These are phyloP conservation scores for Helicoverpa zea DNA, from an alignment of 1,140 invertebrate genomes.

Conservation along the genomic window DNA sequence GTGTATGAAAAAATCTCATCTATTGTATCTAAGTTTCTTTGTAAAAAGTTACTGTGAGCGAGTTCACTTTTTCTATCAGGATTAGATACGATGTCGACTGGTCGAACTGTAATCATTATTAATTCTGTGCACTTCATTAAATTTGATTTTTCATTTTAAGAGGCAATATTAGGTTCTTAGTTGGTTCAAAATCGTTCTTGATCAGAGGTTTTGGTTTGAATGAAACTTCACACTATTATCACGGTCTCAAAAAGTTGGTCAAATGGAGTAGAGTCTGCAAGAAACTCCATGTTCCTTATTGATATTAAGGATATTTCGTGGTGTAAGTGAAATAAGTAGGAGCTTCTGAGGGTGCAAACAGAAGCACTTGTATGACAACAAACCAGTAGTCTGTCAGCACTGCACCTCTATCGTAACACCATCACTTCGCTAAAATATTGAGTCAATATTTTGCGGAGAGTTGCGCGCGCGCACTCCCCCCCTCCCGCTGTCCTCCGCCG, in stretches of 20 bases:
- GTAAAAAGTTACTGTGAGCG: neutral
- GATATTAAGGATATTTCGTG: no score
- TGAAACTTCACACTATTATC: no score
- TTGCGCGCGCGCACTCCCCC: neutral
- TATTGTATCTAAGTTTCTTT: neutral
- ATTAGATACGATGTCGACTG: no score
- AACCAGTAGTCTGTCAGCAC: neutral
- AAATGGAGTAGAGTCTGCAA: no score
- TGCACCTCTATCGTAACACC: conserved; percentile 13
- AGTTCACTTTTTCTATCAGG: no score
- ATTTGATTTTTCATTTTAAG: no score
- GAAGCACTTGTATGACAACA: neutral
- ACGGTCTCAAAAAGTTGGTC: no score
- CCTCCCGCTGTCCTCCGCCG: neutral
- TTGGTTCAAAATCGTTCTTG: neutral
- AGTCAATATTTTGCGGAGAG: conserved; percentile 21
- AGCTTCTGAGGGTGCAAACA: neutral
- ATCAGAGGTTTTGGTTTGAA: no score
- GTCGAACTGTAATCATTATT: no score
- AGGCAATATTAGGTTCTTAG: neutral
- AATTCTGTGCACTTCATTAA: no score
- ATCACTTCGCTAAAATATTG: conserved; percentile 3
- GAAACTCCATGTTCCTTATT: no score
- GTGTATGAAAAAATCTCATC: neutral
- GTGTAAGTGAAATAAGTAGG: neutral